Conservation (phyloP, 2,888 invertebrate genomes). For the Cacoxenus indagator region DNA sequence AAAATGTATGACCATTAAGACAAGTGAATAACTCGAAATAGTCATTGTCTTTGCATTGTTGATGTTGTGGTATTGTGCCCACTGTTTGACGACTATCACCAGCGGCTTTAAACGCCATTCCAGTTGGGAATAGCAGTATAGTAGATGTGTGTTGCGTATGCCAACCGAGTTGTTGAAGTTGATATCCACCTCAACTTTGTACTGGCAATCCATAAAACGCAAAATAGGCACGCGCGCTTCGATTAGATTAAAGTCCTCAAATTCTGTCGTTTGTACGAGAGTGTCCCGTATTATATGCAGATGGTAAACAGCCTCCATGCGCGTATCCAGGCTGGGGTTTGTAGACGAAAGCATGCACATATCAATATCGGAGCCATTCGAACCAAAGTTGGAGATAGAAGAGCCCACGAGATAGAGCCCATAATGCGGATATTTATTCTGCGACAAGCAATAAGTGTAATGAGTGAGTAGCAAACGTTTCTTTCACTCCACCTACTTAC, state of each 20-base stretch:
- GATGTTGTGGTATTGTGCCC: constrained; percentile 95
- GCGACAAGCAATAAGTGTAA: neutral
- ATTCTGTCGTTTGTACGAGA: constrained; percentile 63
- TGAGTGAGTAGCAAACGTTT: neutral
- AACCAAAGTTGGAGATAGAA: constrained; percentile 96
- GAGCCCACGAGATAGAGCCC: constrained; percentile 96
- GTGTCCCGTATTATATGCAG: constrained; percentile 64
- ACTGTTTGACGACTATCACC: constrained; percentile 91
- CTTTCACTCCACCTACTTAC: constrained; percentile 68
- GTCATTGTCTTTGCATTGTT: constrained; percentile 97
- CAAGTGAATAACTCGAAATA: constrained; percentile 96
- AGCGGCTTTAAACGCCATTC: constrained; percentile 96
- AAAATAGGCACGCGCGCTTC: constrained; percentile 96
- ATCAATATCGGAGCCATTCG: constrained; percentile 94
- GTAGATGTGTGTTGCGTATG: constrained; percentile 93
- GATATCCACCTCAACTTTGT: constrained; percentile 92
- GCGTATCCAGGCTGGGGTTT: constrained; percentile 75
- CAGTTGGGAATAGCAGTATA: constrained; percentile 90
- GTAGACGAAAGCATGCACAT: constrained; percentile 87
- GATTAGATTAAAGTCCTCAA: constrained; percentile 77
- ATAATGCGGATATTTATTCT: constrained; percentile 75
- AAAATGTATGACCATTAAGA: constrained; percentile 97
- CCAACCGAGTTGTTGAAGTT: constrained; percentile 98
- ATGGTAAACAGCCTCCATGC: constrained; percentile 76
- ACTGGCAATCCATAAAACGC: constrained; percentile 84